Base-by-base conservation (phyloP, 1,140 invertebrate genomes). In the Drosophila pectinifera region DNA sequence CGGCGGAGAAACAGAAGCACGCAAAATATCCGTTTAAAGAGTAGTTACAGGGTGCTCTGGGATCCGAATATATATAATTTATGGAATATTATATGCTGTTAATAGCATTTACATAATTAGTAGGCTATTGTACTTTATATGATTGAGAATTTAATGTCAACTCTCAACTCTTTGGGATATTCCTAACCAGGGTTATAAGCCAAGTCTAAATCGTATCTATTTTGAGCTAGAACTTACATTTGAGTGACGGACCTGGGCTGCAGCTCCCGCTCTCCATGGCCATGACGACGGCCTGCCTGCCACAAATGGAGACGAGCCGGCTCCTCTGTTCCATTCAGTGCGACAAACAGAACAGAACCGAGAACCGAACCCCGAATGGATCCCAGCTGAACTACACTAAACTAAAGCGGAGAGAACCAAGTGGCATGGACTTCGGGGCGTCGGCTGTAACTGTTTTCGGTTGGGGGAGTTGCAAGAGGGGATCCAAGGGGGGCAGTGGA, bases 331-430 rank as follows among this genome's bases (percentile, higher is more conserved):
- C 57, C 75, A 88, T 88, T 86, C 79, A 88, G 63, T 58, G 83
- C 61, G 83, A 43, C 67, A 88, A 86, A 86, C 82, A 86, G 82
- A 86, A 84, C 81, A 85, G 81, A 85, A 86, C 83, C 58, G 57
- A 69, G 65, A 51, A 28, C 36, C 11, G 48, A 46, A 22, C 31
- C n/a, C 39, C 34, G 34, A 67, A 28, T 59, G 18, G 36, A 41
- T 41, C 38, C 59, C 26, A 62, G n/a, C 54, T 20, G 59, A 62
- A 62, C 59, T 31, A 41, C 38, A 13, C 36, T 26, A 16, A 63
- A 72, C 16, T 43, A 26, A 56, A 36, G 13, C 20, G 24, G 61
- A 51, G 26, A 49, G 38, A 38, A 38, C 39, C 31, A 16, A 58
- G 11, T 38, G 24, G 46, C 51, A 57, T 48, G 68, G 42, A 56